Evolutionary conservation across 2,113 vertebrate species (phyloP), one percentile per base, ranked within the genome.

Genomic region (Apus apus): DNA sequence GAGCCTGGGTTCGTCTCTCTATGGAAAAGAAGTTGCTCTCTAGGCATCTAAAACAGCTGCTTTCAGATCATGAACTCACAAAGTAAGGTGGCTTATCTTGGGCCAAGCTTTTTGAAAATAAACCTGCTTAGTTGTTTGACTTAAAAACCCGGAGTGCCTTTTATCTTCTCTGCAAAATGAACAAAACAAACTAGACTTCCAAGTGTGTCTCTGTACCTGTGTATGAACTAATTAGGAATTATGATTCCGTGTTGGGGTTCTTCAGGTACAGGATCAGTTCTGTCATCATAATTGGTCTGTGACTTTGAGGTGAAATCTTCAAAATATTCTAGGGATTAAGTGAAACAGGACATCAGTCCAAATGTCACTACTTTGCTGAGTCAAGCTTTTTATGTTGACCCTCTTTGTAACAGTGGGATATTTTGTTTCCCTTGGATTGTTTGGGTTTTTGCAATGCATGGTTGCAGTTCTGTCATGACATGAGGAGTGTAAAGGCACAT

Each of bases 11-110:
- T 72, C 98, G 99, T 50, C 98, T 99, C 40, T 99, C 99, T 27
- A 99, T 99, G 99, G 99, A 99, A 96, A 99, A 99, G 98, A 99
- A 99, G 85, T 98, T 99, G 90, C 98, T 99, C 13, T 99, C 99
- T 91, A 98, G 99, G 93, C 99, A 99, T 92, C 97, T 99, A 87
- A 99, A 99, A 87, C 99, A 99, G 94, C 98, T 99, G 80, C 98
- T 99, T 36, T 99, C 99, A 83, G 99, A 99, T 90, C 98, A 99
- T 32, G 99, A 99, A 92, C 99, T 99, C 61, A 99, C 99, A 94
- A 99, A 99, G 99, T 99, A 98, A 98, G 99, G 75, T 46, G 21
- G 22, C 56, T 88, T 88, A 27, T 90, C 36, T 67, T 68, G 34
- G 72, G 25, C 32, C 68, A 73, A 85, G 16, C 32, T 91, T 87